Percentiles rank a stretch among this genome's conserved stretches.
Evolutionary conservation across 2,113 vertebrate genomes (phyloP).

Genomic region (Telmatochromis brachygnathus): DNA sequence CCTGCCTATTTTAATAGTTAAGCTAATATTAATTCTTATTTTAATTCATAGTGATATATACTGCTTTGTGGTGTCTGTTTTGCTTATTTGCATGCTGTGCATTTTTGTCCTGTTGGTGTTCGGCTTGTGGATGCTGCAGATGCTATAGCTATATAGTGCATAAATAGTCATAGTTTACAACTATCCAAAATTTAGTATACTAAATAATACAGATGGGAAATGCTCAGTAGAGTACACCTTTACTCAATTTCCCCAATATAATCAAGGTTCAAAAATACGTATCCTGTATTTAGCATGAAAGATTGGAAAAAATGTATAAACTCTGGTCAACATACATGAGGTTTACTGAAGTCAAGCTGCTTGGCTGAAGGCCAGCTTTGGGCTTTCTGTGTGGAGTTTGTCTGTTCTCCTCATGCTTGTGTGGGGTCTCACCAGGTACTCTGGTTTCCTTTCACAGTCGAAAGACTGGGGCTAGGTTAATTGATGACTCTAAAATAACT

Average conservation of each 20-base stretch:
- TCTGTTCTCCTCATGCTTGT: not conserved
- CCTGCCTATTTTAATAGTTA: not conserved
- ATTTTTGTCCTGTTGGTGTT: not conserved
- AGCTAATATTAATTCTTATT: not conserved
- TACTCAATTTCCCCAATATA: not conserved
- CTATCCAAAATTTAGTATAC: not conserved
- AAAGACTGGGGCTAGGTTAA: not conserved
- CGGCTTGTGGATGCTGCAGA: not conserved
- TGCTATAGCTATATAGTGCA: not conserved
- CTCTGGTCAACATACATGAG: not conserved
- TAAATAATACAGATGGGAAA: not conserved
- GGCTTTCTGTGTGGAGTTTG: not conserved
- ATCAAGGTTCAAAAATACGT: not conserved
- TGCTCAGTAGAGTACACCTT: not conserved
- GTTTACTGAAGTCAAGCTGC: not conserved
- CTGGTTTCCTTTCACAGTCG: not conserved
- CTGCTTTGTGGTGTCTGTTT: not conserved
- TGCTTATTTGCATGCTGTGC: not conserved
- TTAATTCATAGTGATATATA: not conserved
- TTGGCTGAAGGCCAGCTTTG: not conserved
- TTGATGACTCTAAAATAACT: not conserved
- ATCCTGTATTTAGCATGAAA: not conserved
- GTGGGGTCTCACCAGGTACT: not conserved
- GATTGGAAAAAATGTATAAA: not conserved
- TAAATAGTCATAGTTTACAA: not conserved